These are phyloP conservation scores for Nycteola revayana DNA, from an alignment of 2,888 invertebrate species.

Conservation along the genomic window DNA sequence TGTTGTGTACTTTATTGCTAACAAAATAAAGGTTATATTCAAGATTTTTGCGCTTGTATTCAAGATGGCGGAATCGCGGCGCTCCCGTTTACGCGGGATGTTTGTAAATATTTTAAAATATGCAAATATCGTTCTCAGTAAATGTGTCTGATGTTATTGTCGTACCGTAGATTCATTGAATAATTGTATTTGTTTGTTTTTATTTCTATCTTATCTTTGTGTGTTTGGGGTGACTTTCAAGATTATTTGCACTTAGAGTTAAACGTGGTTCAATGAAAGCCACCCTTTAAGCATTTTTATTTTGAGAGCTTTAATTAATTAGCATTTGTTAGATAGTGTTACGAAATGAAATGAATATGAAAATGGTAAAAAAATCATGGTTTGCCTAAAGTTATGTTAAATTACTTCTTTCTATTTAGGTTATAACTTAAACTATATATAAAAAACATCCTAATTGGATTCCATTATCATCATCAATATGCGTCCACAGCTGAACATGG, in stretches of 20 bases:
- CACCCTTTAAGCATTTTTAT: not conserved
- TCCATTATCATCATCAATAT: no score
- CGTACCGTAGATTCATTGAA: constrained; percentile 42
- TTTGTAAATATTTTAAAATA: constrained; percentile 54
- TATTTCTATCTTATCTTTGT: constrained; percentile 11
- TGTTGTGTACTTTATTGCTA: constrained; percentile 15
- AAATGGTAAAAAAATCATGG: no score
- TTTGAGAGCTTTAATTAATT: not conserved
- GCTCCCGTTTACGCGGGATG: constrained; percentile 39
- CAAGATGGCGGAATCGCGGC: constrained; percentile 24
- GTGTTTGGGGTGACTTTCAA: constrained; percentile 5
- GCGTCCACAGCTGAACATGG: no score
- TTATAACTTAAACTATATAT: no score
- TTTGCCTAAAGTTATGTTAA: no score
- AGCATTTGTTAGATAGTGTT: no score
- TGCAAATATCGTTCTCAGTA: constrained; percentile 46
- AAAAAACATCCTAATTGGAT: no score
- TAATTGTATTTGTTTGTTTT: constrained; percentile 30
- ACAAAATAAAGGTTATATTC: constrained; percentile 20
- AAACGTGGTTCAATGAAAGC: not conserved
- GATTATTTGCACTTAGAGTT: not conserved
- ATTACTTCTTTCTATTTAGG: no score
- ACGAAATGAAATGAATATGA: no score
- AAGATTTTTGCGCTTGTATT: constrained; percentile 7
- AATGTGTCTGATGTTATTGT: constrained; percentile 47